phyloP scores from a whole-genome alignment of 2,888 invertebrate species.

The Neoascia interrupta region DNA sequence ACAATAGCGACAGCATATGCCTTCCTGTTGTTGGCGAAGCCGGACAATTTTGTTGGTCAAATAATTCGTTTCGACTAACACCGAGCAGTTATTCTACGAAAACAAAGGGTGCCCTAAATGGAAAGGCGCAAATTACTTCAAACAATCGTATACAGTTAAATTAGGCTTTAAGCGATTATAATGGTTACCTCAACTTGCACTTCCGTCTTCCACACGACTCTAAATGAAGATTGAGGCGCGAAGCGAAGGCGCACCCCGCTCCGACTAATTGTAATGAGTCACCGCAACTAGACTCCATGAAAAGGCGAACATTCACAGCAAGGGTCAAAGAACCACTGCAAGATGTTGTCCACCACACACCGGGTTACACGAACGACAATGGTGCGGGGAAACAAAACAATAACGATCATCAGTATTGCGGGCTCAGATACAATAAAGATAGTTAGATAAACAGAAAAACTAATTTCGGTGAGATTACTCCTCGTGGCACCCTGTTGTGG shows the following conservation, averaged over 20 bases:
- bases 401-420: constrained; percentile 20
- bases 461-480: constrained; percentile 5
- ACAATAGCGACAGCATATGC: too few relatives aligned
- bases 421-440: constrained; percentile 10
- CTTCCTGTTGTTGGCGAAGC: too few relatives aligned
- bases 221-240: constrained; percentile 32
- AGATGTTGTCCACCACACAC: neutral
- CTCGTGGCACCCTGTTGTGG: neutral
- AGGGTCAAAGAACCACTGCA: constrained; percentile 38
- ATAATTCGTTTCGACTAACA: neutral
- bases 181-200: constrained; percentile 26
- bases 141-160: constrained; percentile 45
- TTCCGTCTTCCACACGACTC: constrained; percentile 32
- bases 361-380: constrained; percentile 8
- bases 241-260: too few relatives aligned
- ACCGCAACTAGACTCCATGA: neutral
- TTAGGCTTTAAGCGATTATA: constrained; percentile 33
- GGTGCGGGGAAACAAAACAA: constrained; percentile 22
- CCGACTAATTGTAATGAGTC: constrained; percentile 20
- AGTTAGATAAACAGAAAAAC: constrained; percentile 11
- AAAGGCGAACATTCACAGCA: constrained; percentile 3
- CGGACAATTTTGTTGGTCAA: neutral
- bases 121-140: constrained; percentile 30
- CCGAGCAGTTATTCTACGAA: constrained; percentile 21
- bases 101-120: constrained; percentile 33